Conservation (phyloP, 2,113 vertebrate genomes). For the Ageneiosus marmoratus region DNA sequence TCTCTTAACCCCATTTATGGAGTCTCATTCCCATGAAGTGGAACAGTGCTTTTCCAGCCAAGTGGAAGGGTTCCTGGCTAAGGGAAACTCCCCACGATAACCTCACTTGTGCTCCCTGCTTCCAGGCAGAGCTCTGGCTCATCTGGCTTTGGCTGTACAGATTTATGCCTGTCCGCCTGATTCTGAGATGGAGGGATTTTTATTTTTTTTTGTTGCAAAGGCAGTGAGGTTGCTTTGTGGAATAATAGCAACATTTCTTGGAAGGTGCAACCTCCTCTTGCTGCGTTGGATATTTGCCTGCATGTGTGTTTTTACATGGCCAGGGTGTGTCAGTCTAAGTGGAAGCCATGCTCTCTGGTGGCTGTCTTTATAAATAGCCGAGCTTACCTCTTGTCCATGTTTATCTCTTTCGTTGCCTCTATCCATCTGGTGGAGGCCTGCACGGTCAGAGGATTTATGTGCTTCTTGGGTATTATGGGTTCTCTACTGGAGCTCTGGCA, state of each 20-base stretch:
- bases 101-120: slow-evolving; percentile 18
- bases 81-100: slow-evolving; percentile 58
- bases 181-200: neutral
- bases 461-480: slow-evolving; percentile 35
- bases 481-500: slow-evolving; percentile 29
- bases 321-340: slow-evolving; percentile 45
- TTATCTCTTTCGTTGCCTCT: slow-evolving; percentile 20
- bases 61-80: slow-evolving; percentile 6
- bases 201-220: slow-evolving; percentile 12
- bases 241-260: slow-evolving; percentile 37
- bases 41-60: slow-evolving; percentile 1
- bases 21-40: slow-evolving; percentile 11
- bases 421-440: neutral
- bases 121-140: slow-evolving; percentile 40
- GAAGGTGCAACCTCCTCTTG: slow-evolving; percentile 17
- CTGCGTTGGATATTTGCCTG: slow-evolving; percentile 21
- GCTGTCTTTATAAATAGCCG: slow-evolving; percentile 44
- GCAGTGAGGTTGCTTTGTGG: slow-evolving; percentile 35
- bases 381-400: slow-evolving; percentile 33
- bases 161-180: slow-evolving; percentile 54
- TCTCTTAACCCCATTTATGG: slow-evolving; percentile 1
- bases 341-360: slow-evolving; percentile 36
- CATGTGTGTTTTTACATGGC: slow-evolving; percentile 31
- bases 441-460: slow-evolving; percentile 1
- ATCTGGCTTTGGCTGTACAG: slow-evolving; percentile 59